Evolutionary conservation across 1,140 invertebrate species (phyloP).

Genomic region (Rhopalosiphum padi): DNA sequence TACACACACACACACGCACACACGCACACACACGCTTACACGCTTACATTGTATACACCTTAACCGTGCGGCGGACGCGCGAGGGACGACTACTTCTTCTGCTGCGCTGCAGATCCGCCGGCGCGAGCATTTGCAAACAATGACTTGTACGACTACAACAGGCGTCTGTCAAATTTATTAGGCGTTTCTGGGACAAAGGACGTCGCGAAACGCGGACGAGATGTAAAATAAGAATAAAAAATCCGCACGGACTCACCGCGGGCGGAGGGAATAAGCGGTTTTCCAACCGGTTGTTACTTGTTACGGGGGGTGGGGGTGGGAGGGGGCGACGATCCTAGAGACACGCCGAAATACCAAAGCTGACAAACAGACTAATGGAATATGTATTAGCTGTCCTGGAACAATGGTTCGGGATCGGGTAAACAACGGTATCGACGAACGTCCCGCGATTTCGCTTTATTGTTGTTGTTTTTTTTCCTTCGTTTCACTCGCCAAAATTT

Average conservation of each 20-base stretch:
- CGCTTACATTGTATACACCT: not conserved
- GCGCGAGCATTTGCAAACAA: conserved; percentile 50
- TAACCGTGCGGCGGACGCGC: not conserved
- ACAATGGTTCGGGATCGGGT: conserved; percentile 35
- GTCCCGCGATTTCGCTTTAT: not conserved
- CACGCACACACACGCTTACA: too few species aligned
- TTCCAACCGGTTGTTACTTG: conserved; percentile 47
- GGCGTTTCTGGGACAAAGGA: conserved; percentile 55
- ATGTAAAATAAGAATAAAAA: not conserved
- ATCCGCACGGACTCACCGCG: not conserved
- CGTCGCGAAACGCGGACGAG: not conserved
- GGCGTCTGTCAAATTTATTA: conserved; percentile 58
- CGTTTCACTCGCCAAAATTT: not conserved
- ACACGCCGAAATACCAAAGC: conserved; percentile 45
- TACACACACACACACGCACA: not conserved
- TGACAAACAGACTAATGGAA: conserved; percentile 53
- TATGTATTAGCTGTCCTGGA: conserved; percentile 37
- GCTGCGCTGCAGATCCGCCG: not conserved
- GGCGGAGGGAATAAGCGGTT: not conserved
- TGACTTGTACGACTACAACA: conserved; percentile 53
- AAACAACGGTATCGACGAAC: conserved; percentile 44
- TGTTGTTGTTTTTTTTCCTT: not conserved
- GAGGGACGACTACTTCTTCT: not conserved
- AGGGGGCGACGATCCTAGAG: not conserved
- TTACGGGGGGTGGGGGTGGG: not conserved